These are phyloP conservation scores for Melinaea marsaeus DNA, from an alignment of 2,888 invertebrate genomes.

Conservation along the genomic window DNA sequence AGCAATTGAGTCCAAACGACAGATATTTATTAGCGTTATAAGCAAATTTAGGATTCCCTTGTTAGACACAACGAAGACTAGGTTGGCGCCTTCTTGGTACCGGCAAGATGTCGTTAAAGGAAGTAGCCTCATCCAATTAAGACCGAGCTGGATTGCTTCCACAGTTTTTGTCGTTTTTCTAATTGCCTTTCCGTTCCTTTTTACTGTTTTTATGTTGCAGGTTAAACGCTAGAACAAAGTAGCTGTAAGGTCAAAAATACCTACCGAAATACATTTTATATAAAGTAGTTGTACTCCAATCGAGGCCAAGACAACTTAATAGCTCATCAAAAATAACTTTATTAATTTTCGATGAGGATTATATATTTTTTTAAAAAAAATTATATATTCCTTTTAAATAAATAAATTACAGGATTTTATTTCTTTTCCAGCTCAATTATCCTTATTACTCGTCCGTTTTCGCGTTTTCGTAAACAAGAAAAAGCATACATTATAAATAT, in stretches of 20 bases:
- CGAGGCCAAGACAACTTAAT: too few relatives aligned
- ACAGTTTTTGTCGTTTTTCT: constrained; percentile 68
- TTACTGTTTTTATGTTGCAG: constrained; percentile 26
- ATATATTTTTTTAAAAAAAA: too few relatives aligned
- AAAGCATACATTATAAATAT: too few relatives aligned
- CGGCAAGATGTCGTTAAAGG: constrained; percentile 62
- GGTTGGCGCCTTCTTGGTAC: constrained; percentile 18
- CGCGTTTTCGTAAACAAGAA: too few relatives aligned
- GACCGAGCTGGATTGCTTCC: constrained; percentile 71
- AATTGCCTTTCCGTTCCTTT: constrained; percentile 63
- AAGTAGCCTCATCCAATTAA: constrained; percentile 76
- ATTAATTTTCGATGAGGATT: too few relatives aligned
- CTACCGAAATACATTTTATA: not conserved
- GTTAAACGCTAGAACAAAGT: constrained; percentile 1
- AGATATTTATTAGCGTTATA: not conserved
- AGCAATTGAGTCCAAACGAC: constrained; percentile 23
- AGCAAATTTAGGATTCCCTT: constrained; percentile 13
- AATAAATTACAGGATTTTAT: too few relatives aligned
- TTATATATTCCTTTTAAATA: too few relatives aligned
- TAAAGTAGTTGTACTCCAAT: too few relatives aligned
- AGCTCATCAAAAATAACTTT: too few relatives aligned
- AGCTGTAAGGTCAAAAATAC: not conserved
- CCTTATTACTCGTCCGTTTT: too few relatives aligned
- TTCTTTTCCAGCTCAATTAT: too few relatives aligned
- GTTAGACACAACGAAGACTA: constrained; percentile 15